phyloP scores from a whole-genome alignment of 92 coral and sea anemone genomes.

The Umimayanthus chanpuru region DNA sequence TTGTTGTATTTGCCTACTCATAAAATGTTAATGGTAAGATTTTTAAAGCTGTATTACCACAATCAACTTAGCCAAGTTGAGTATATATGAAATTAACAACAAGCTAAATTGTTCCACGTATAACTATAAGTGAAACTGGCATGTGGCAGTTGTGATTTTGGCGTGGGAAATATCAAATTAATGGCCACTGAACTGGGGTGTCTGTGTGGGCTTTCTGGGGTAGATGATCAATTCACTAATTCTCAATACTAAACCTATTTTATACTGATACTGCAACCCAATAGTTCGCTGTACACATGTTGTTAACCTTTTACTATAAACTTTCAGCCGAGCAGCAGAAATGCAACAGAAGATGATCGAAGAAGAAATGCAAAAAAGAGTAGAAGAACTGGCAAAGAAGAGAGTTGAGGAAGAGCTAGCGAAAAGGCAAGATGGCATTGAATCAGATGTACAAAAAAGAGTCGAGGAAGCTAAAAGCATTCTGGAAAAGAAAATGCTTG shows the following conservation, averaged over 20 bases:
- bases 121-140: no score
- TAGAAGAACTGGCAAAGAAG: slow-evolving; percentile 96
- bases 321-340: slow-evolving; percentile 92
- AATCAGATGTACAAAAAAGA: slow-evolving; percentile 86
- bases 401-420: slow-evolving; percentile 98
- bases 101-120: no score
- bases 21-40: background rate
- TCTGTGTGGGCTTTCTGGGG: no score
- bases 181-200: no score
- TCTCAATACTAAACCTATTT: no score
- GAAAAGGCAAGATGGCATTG: slow-evolving; percentile 96
- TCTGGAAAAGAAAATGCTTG: slow-evolving; percentile 96
- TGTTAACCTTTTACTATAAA: background rate
- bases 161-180: no score
- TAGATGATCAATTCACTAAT: no score
- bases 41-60: background rate
- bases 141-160: no score
- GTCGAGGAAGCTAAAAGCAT: slow-evolving; percentile 96
- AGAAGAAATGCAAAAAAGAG: slow-evolving; percentile 92
- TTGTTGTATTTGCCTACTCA: background rate
- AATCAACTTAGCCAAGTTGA: background rate
- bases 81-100: no score
- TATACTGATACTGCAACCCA: no score
- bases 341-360: slow-evolving; percentile 91
- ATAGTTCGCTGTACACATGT: no score